phyloP scores from a whole-genome alignment of 1,140 invertebrate genomes.

The Trichoplusia ni region DNA sequence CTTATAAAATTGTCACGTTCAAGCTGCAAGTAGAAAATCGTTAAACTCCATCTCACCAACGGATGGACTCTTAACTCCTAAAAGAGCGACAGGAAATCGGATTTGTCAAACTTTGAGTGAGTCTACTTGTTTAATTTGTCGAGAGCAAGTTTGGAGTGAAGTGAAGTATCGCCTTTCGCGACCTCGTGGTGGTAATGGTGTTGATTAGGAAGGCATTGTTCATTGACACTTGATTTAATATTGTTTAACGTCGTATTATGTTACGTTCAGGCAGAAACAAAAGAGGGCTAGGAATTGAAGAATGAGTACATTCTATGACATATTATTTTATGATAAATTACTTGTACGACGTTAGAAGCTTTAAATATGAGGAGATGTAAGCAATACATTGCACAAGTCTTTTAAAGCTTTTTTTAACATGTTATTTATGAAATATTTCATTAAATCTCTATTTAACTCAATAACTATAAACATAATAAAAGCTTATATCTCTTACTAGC shows the following conservation, averaged over 20 bases:
- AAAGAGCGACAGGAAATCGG: constrained; percentile 26
- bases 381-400: too few species aligned
- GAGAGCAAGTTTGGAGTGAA: constrained; percentile 6
- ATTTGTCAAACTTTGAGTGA: constrained; percentile 30
- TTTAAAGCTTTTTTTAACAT: too few species aligned
- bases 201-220: neutral
- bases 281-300: too few species aligned
- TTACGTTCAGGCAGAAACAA: neutral
- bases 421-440: too few species aligned
- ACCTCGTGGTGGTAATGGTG: constrained; percentile 5
- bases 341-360: too few species aligned
- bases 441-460: too few species aligned
- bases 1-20: neutral
- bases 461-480: too few species aligned
- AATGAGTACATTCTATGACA: too few species aligned
- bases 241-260: neutral
- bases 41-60: constrained; percentile 16
- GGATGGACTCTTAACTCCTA: constrained; percentile 16
- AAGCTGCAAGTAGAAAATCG: neutral
- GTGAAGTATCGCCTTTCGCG: constrained; percentile 8
- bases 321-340: too few species aligned
- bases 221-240: neutral
- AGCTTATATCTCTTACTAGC: too few species aligned
- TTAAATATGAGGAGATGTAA: too few species aligned
- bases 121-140: constrained; percentile 29